phyloP scores from a whole-genome alignment of 2,113 vertebrate genomes.

The Mastomys coucha region DNA sequence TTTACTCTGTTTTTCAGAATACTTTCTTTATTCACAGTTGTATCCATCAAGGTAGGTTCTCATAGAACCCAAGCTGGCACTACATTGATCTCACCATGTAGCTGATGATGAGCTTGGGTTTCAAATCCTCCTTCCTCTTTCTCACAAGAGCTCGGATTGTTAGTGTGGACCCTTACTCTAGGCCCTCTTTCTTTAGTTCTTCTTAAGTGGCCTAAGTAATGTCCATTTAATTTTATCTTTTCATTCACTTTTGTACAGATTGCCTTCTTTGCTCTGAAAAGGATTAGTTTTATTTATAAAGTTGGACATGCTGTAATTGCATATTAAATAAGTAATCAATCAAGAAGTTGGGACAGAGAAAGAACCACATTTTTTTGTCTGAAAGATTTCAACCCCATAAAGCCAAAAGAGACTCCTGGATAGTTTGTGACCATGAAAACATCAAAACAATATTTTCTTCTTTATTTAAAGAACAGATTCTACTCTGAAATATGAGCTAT shows the following conservation, averaged over 20 bases:
- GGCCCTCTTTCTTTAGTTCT: not conserved
- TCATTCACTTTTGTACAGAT: not conserved
- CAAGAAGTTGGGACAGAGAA: slow-evolving; percentile 5
- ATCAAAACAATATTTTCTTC: not conserved
- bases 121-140: not conserved
- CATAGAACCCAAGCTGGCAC: not conserved
- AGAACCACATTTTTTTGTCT: not conserved
- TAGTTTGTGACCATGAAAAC: slow-evolving; percentile 5
- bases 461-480: not conserved
- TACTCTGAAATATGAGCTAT: not conserved
- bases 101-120: not conserved
- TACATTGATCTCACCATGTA: not conserved
- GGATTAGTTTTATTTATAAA: slow-evolving; percentile 20
- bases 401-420: not conserved
- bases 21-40: not conserved
- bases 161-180: not conserved
- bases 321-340: slow-evolving; percentile 49
- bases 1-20: not conserved
- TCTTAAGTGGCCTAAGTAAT: slow-evolving; percentile 32
- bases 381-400: not conserved
- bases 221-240: slow-evolving; percentile 47
- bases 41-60: not conserved
- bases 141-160: not conserved
- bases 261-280: not conserved
- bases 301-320: not conserved